Conservation (phyloP, 30 jellyfish, hydroid and myxozoan species). For the Cassiopea andromeda region DNA sequence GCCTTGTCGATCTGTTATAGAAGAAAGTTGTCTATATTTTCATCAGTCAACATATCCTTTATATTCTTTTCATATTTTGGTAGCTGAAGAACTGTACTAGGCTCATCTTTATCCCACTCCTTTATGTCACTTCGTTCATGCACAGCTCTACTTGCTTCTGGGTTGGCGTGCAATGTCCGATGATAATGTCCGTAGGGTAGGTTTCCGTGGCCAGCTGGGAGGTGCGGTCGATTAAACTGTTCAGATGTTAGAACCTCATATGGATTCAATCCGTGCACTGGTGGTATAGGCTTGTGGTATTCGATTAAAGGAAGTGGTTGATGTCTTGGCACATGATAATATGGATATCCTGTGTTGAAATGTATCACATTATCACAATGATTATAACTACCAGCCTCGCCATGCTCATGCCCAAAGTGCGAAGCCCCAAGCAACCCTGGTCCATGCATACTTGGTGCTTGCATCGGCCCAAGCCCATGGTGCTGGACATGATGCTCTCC, state of each 20-base stretch:
- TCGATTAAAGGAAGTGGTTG: slow-evolving; percentile 62
- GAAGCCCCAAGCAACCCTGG: slow-evolving; percentile 66
- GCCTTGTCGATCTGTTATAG: not conserved
- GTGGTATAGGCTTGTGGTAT: slow-evolving; percentile 75
- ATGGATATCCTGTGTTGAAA: slow-evolving; percentile 73
- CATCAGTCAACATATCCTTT: slow-evolving; percentile 39
- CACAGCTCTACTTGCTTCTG: not conserved
- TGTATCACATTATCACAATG: slow-evolving; percentile 52
- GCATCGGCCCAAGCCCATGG: slow-evolving; percentile 41
- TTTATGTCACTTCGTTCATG: not conserved
- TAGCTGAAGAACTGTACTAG: not conserved
- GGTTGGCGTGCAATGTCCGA: slow-evolving; percentile 21
- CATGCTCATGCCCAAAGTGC: slow-evolving; percentile 22
- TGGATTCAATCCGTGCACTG: slow-evolving; percentile 79
- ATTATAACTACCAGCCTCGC: slow-evolving; percentile 38
- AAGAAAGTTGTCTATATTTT: slow-evolving; percentile 18
- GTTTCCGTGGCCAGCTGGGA: slow-evolving; percentile 76
- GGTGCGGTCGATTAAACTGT: slow-evolving; percentile 47
- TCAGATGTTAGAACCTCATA: slow-evolving; percentile 80
- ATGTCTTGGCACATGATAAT: slow-evolving; percentile 69
- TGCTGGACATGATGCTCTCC: slow-evolving; percentile 50
- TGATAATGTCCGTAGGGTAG: slow-evolving; percentile 56
- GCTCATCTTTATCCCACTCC: not conserved
- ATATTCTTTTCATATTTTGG: slow-evolving; percentile 4
- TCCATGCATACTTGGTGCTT: slow-evolving; percentile 63